phyloP scores from a whole-genome alignment of 2,113 vertebrate species.

The Barnardius zonarius region DNA sequence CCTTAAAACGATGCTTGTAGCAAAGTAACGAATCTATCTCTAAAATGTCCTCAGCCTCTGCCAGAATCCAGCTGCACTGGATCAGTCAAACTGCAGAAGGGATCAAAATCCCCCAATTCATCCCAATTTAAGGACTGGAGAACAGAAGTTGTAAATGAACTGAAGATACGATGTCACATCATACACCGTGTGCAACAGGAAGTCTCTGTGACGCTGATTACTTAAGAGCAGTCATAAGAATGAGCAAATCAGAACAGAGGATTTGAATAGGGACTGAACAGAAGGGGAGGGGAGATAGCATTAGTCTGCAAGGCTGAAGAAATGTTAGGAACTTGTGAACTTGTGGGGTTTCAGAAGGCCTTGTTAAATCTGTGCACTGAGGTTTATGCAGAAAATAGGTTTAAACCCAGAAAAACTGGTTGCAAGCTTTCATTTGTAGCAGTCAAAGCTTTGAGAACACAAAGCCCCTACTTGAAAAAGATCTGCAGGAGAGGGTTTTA shows the following conservation, averaged over 20 bases:
- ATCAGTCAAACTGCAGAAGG: neutral
- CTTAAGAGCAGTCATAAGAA: neutral
- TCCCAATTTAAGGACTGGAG: neutral
- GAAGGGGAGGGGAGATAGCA: neutral
- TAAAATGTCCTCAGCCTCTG: neutral
- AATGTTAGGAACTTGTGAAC: neutral
- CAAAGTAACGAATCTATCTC: neutral
- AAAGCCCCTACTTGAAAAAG: neutral
- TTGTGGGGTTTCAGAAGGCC: neutral
- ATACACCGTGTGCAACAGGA: neutral
- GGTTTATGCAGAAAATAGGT: neutral
- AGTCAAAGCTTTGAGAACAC: neutral
- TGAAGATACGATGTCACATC: neutral
- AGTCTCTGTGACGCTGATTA: neutral
- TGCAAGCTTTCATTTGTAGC: neutral
- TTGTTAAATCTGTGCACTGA: neutral
- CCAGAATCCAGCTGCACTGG: neutral
- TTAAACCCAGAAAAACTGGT: neutral
- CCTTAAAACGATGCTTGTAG: neutral
- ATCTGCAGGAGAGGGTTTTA: neutral
- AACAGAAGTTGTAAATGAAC: neutral
- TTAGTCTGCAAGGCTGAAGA: neutral
- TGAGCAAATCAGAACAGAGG: neutral
- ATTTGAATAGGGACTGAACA: neutral
- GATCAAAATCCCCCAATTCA: neutral